Conservation (phyloP, 2,113 vertebrate genomes). For the Myanophis thanlyinensis region DNA sequence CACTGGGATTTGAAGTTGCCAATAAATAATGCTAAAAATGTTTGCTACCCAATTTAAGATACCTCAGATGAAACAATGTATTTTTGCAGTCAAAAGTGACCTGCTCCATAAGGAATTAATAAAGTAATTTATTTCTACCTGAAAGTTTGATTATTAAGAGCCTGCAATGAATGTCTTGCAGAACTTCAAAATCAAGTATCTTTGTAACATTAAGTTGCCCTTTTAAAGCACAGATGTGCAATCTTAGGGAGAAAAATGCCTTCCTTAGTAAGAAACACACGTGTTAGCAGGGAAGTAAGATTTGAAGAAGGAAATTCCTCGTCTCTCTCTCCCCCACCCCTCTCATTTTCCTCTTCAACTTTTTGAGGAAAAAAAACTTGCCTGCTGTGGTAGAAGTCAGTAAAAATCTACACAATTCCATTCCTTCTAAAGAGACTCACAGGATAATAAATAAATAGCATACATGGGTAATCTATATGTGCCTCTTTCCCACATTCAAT, state of each 20-base stretch:
- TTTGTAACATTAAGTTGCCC: background rate
- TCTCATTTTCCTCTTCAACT: background rate
- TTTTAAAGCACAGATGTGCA: background rate
- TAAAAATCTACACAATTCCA: background rate
- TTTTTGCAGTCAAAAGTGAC: background rate
- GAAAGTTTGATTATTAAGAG: background rate
- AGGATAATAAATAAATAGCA: background rate
- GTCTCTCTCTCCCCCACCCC: background rate
- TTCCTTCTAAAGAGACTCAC: background rate
- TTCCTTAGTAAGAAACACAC: background rate
- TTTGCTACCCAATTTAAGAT: background rate
- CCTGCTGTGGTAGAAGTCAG: fast-evolving
- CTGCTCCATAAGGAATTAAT: background rate
- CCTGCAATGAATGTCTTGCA: background rate
- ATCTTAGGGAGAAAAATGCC: background rate
- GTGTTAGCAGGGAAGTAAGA: background rate
- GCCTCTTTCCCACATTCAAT: background rate
- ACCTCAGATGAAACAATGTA: background rate
- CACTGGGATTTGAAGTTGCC: slow-evolving; percentile 35
- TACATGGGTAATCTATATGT: slow-evolving; percentile 3
- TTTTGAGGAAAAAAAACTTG: fast-evolving
- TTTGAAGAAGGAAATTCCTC: background rate
- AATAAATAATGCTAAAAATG: slow-evolving; percentile 23
- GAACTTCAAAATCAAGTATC: background rate
- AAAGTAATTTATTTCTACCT: background rate